Evolutionary conservation across 1,140 invertebrate species (phyloP).

Genomic region (Zaprionus nigranus): DNA sequence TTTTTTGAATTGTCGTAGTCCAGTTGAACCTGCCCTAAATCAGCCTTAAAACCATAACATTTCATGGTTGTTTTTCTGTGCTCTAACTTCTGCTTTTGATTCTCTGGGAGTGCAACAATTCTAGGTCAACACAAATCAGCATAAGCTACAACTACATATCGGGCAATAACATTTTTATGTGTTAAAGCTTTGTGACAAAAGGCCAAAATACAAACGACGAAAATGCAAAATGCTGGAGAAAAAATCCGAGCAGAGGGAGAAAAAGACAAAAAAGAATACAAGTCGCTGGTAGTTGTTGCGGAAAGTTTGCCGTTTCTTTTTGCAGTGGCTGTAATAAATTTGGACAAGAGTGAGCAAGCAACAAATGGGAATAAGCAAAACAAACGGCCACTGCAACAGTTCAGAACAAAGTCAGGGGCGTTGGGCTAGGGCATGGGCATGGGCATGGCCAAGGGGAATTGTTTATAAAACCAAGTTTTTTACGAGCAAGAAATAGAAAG

Average conservation of each 20-base stretch:
- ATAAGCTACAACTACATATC: slow-evolving; percentile 77
- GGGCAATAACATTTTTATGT: slow-evolving; percentile 82
- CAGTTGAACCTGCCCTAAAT: slow-evolving; percentile 50
- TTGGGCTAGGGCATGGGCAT: slow-evolving; percentile 18
- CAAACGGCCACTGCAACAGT: slow-evolving; percentile 69
- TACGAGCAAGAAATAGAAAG: slow-evolving; percentile 42
- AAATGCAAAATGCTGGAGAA: slow-evolving; percentile 29
- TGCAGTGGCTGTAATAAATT: slow-evolving; percentile 66
- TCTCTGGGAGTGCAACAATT: slow-evolving; percentile 45
- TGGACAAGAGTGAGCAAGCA: slow-evolving; percentile 75
- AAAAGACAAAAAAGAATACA: slow-evolving; percentile 47
- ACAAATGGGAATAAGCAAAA: slow-evolving; percentile 78
- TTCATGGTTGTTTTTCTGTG: slow-evolving; percentile 21
- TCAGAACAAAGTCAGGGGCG: slow-evolving; percentile 57
- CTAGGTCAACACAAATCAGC: slow-evolving; percentile 78
- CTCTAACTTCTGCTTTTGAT: slow-evolving; percentile 9
- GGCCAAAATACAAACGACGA: slow-evolving; percentile 56
- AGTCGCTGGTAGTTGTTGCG: slow-evolving; percentile 52
- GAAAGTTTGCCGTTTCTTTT: slow-evolving; percentile 60
- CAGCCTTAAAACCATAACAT: slow-evolving; percentile 68
- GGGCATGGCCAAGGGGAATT: slow-evolving; percentile 44
- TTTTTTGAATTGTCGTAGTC: slow-evolving; percentile 37
- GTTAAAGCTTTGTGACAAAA: slow-evolving; percentile 82
- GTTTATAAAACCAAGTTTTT: slow-evolving; percentile 46
- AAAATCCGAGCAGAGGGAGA: slow-evolving; percentile 6